phyloP scores from a whole-genome alignment of 1,140 invertebrate species.

The Asobara japonica region DNA sequence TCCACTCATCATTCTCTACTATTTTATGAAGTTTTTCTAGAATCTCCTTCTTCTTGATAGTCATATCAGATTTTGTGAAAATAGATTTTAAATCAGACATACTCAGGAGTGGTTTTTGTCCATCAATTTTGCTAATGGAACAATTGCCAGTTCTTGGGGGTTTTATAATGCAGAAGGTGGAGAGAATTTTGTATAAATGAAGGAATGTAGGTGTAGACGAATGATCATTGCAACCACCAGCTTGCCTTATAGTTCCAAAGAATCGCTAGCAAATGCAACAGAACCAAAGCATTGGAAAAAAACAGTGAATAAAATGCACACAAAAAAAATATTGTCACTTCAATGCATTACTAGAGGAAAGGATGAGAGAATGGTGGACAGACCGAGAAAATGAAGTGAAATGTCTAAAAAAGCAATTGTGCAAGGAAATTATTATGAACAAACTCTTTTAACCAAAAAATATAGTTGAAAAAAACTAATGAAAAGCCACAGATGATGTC shows the following conservation, averaged over 20 bases:
- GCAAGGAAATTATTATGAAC: background rate
- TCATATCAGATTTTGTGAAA: conserved; percentile 10
- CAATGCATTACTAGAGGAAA: no score
- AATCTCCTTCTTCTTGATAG: conserved; percentile 16
- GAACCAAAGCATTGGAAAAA: no score
- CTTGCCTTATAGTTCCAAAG: conserved; percentile 3
- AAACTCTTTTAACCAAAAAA: no score
- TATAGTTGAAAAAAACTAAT: background rate
- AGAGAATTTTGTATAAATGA: no score
- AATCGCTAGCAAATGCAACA: background rate
- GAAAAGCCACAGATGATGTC: background rate
- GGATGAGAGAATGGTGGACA: no score
- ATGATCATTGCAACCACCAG: conserved; percentile 23
- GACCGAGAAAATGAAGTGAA: background rate
- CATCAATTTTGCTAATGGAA: no score
- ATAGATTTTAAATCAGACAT: conserved; percentile 12
- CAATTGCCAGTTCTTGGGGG: no score
- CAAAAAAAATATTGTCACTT: no score
- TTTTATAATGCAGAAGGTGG: no score
- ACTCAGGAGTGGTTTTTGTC: background rate
- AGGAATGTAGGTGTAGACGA: no score
- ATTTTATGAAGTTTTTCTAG: background rate
- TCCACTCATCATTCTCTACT: no score
- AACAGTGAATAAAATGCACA: no score
- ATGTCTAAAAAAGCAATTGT: background rate